Evolutionary conservation across 1,140 invertebrate species (phyloP), one percentile per base, ranked within the genome.

Genomic region (Drosophila insularis): DNA sequence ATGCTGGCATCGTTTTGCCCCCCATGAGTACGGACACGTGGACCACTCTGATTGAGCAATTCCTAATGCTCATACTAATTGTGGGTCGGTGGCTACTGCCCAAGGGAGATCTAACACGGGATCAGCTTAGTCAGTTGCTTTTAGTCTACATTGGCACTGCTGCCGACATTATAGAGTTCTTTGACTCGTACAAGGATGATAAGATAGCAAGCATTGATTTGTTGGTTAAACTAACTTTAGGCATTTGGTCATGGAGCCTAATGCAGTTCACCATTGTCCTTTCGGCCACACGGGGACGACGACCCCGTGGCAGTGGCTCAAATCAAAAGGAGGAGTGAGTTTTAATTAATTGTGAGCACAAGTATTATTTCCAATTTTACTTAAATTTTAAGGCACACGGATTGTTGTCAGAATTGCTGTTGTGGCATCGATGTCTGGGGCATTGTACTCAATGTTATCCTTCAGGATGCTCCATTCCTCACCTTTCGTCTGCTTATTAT

Each of bases 131-230:
- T 39, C 97, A 98, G 81, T 92, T 99, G n/a, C 92, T 98, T 1
- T 93, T 98, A 2, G 97, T 96, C 7, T 96, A 96, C 84, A 96
- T 96, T 66, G 96, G 94, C 46, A 98, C 97, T 2, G 97, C 97
- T 0, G 97, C 97, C 0, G 98, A 99, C 91, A 99, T 99, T 65
- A 98, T 98, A 31, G 98, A 99, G 92, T 98, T 99, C 92, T 98
- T 98, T 91, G 98, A 98, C 90, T 98, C 97, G 0, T 98, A 98
- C 92, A 97, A 97, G 92, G 96, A 97, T 79, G 95, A 96, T 56
- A 95, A 95, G 71, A 96, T 97, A 32, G 95, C 95, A 0, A 92
- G 93, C 0, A 95, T 97, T 77, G 95, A 94, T 2, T 93, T 96
- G 4, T 92, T 97, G 2, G 96, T 97, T 0, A 94, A 95, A 32